Conservation (phyloP, 2,888 invertebrate genomes). For the Sericinus montela region DNA sequence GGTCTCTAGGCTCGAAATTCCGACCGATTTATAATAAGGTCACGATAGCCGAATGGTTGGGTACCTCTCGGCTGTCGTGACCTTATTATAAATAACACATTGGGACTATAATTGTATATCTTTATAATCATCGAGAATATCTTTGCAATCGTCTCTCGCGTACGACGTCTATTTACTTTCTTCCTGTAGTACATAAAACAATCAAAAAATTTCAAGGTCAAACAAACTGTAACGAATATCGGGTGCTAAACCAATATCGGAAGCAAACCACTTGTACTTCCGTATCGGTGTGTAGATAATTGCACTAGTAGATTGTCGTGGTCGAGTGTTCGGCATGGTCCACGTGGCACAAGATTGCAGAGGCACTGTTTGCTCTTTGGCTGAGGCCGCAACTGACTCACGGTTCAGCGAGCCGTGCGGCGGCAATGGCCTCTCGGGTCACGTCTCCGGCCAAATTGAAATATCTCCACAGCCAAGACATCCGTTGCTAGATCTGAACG, state of each 20-base stretch:
- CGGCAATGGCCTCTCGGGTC: conserved; percentile 71
- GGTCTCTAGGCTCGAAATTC: too few relatives aligned
- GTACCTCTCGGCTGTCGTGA: too few relatives aligned
- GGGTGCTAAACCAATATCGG: conserved; percentile 19
- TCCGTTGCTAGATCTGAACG: conserved; percentile 43
- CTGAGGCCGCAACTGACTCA: conserved; percentile 68
- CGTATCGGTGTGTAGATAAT: conserved; percentile 53
- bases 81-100: too few relatives aligned
- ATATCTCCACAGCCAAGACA: conserved; percentile 63
- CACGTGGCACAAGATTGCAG: conserved; percentile 76
- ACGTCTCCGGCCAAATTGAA: conserved; percentile 76
- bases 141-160: too few relatives aligned
- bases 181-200: too few relatives aligned
- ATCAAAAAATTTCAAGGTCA: too few relatives aligned
- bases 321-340: conserved; percentile 71
- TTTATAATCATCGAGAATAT: too few relatives aligned
- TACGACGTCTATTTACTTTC: too few relatives aligned
- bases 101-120: too few relatives aligned
- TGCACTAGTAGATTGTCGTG: conserved; percentile 67
- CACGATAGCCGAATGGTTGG: too few relatives aligned
- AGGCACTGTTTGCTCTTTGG: conserved; percentile 78
- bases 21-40: too few relatives aligned
- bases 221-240: not conserved
- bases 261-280: conserved; percentile 19
- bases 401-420: conserved; percentile 75